Percentiles rank a stretch among this genome's conserved stretches.
Conservation (phyloP, 2,113 vertebrate species). For the Lanius ludovicianus region DNA sequence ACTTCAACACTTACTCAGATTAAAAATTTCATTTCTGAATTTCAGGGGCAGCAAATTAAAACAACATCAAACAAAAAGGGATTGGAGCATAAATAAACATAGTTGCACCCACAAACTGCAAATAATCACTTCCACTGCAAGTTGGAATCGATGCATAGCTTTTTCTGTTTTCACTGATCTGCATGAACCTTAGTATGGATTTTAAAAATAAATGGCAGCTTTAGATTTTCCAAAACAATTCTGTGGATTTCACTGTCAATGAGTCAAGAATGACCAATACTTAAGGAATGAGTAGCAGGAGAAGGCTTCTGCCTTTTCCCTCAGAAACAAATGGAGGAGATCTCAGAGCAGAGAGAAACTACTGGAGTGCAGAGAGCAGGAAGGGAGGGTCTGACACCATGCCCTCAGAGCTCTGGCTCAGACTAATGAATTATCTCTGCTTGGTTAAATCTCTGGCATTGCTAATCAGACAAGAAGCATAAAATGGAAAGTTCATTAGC, state of each 20-base stretch:
- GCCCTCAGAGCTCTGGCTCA: slow-evolving; percentile 37
- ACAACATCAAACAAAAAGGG: neutral
- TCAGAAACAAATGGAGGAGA: neutral
- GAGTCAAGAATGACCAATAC: neutral
- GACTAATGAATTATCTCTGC: slow-evolving; percentile 56
- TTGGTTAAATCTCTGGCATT: slow-evolving; percentile 59
- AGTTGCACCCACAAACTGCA: neutral
- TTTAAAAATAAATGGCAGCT: neutral
- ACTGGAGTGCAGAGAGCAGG: neutral
- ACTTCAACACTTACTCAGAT: neutral
- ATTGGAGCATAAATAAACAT: neutral
- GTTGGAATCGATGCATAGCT: neutral
- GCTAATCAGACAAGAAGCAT: slow-evolving; percentile 62
- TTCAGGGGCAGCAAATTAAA: neutral
- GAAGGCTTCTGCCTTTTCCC: neutral
- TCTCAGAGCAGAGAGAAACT: neutral
- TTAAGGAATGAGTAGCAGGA: neutral
- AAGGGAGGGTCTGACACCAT: slow-evolving; percentile 32
- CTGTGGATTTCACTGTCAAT: neutral
- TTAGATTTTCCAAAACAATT: neutral
- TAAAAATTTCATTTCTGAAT: neutral
- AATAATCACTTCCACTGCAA: neutral
- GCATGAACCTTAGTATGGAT: neutral
- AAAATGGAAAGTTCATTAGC: slow-evolving; percentile 60
- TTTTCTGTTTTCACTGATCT: neutral